Conservation (phyloP, 2,888 invertebrate species). For the Anthophora plumipes region DNA sequence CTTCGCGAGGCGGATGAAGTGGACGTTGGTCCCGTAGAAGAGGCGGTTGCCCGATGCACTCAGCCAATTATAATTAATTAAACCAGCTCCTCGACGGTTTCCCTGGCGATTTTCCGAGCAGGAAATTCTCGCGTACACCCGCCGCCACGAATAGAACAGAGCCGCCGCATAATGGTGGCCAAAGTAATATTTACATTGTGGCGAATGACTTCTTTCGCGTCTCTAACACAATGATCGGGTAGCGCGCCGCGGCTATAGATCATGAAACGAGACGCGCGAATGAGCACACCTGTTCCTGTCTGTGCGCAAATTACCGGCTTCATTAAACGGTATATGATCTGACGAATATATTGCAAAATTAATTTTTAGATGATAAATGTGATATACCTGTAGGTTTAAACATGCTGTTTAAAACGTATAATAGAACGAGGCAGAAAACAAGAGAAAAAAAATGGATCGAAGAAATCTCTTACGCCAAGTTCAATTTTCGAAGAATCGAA, state of each 20-base stretch:
- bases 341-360: neutral
- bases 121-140: constrained; percentile 50
- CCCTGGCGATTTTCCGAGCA: constrained; percentile 57
- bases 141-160: constrained; percentile 38
- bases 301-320: constrained; percentile 24
- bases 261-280: constrained; percentile 25
- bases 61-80: constrained; percentile 72
- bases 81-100: constrained; percentile 57
- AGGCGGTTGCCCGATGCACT: constrained; percentile 63
- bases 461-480: no score
- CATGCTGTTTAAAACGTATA: no score
- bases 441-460: no score
- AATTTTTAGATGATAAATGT: neutral
- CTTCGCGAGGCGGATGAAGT: constrained; percentile 61
- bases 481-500: no score
- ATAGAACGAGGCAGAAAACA: no score
- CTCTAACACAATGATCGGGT: constrained; percentile 8
- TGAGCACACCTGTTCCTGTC: constrained; percentile 31
- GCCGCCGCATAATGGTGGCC: constrained; percentile 5
- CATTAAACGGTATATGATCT: constrained; percentile 20
- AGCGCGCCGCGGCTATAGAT: constrained; percentile 12
- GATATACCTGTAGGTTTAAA: neutral
- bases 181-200: constrained; percentile 39
- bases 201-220: constrained; percentile 25
- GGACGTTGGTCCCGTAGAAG: constrained; percentile 57